Percentiles rank a stretch among this genome's conserved stretches.
These are phyloP conservation scores for Brachionus manjavacas DNA, from an alignment of 1,140 invertebrate genomes.

Conservation along the genomic window DNA sequence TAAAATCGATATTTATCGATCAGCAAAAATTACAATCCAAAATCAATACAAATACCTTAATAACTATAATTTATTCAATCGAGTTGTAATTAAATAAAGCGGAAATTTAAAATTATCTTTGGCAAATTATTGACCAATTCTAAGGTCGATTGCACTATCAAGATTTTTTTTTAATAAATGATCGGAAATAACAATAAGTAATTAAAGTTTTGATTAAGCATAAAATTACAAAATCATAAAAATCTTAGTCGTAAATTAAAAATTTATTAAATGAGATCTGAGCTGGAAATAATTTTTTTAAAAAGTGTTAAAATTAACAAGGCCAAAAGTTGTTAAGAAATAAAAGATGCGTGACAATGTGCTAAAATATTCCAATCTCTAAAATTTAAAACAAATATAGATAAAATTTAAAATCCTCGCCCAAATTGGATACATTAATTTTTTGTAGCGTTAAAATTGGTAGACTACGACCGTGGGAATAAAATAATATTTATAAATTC, in stretches of 20 bases:
- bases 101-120: background rate
- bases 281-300: background rate
- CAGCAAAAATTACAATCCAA: background rate
- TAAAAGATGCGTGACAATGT: background rate
- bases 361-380: background rate
- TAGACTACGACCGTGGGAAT: no score
- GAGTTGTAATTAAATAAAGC: background rate
- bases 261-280: background rate
- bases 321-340: background rate
- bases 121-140: background rate
- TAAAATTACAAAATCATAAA: background rate
- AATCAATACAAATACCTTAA: background rate
- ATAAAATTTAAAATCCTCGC: no score
- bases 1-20: background rate
- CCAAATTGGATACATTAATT: no score
- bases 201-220: background rate
- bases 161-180: background rate
- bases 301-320: background rate
- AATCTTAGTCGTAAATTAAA: background rate
- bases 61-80: background rate
- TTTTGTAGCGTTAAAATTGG: no score
- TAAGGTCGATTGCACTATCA: background rate
- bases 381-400: background rate
- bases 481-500: background rate
- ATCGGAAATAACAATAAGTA: background rate